Conservation (phyloP, 2,113 vertebrate genomes). For the Pan troglodytes region DNA sequence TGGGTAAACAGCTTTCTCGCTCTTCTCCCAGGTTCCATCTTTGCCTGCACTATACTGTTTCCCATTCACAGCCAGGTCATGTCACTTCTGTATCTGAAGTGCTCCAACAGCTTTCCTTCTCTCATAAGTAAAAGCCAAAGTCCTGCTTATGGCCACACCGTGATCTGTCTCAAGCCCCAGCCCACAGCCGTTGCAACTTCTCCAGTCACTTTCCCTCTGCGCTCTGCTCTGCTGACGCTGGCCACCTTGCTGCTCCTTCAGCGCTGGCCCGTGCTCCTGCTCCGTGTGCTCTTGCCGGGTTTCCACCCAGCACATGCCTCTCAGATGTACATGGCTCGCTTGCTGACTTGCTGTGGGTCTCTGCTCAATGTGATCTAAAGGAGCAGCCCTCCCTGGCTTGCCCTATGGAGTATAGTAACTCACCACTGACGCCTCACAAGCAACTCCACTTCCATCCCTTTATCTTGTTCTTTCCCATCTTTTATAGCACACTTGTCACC, state of each 20-base stretch:
- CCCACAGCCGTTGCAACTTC: rapidly evolving
- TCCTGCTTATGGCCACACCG: rapidly evolving
- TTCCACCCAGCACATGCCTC: too few relatives aligned
- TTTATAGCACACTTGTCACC: not conserved
- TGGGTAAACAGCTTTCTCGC: not conserved
- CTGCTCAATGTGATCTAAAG: not conserved
- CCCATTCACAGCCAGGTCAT: too few relatives aligned
- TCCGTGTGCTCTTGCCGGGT: rapidly evolving
- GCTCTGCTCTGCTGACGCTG: not conserved
- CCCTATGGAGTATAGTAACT: rapidly evolving
- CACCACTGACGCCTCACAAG: rapidly evolving
- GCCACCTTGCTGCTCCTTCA: too few relatives aligned
- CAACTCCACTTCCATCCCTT: not conserved
- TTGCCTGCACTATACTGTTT: not conserved
- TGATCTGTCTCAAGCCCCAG: not conserved
- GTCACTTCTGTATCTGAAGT: not conserved
- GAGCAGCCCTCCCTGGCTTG: too few relatives aligned
- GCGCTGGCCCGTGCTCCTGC: rapidly evolving
- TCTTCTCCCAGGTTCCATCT: too few relatives aligned
- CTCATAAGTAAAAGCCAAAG: too few relatives aligned
- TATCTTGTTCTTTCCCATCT: rapidly evolving
- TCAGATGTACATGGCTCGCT: rapidly evolving
- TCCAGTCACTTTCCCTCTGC: too few relatives aligned
- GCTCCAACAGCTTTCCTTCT: not conserved
- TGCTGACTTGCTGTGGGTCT: not conserved